These are phyloP conservation scores for Dinocampus coccinellae DNA, from an alignment of 2,888 invertebrate genomes.

Conservation along the genomic window DNA sequence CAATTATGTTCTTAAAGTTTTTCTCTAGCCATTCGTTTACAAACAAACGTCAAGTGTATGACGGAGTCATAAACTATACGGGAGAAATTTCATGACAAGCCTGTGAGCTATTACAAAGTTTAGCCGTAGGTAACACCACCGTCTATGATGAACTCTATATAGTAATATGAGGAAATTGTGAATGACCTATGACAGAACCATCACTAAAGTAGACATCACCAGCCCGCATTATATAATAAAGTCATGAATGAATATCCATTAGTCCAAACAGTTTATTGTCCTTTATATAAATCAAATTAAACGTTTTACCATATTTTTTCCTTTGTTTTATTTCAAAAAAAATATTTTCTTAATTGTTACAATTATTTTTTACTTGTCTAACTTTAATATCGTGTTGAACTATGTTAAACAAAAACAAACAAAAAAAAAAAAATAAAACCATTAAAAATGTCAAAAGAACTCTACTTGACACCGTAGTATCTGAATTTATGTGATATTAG, in stretches of 20 bases:
- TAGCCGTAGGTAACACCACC: slow-evolving; percentile 11
- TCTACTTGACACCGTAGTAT: not conserved
- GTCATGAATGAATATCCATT: slow-evolving; percentile 56
- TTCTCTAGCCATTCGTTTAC: slow-evolving; percentile 8
- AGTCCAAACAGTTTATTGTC: slow-evolving; percentile 28
- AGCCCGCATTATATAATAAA: slow-evolving; percentile 39
- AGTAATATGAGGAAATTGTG: slow-evolving; percentile 11
- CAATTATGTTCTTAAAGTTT: not conserved
- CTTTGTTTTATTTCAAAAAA: too few relatives aligned
- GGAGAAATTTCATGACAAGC: slow-evolving; percentile 51
- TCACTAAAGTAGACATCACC: slow-evolving; percentile 42
- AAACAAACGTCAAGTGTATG: not conserved
- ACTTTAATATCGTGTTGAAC: not conserved
- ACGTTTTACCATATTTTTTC: too few relatives aligned
- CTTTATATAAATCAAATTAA: not conserved
- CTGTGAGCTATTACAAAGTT: slow-evolving; percentile 55
- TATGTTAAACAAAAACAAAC: too few relatives aligned
- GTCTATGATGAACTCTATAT: not conserved
- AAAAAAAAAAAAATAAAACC: too few relatives aligned
- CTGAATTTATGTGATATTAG: slow-evolving; percentile 7
- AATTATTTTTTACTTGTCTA: too few relatives aligned
- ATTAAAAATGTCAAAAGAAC: slow-evolving; percentile 21
- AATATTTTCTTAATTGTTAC: too few relatives aligned
- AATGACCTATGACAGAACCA: slow-evolving; percentile 28
- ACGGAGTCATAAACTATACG: not conserved